Evolutionary conservation across 2,797 vertebrate genomes (phyloP).

Genomic region (Rhinatrema bivittatum): DNA sequence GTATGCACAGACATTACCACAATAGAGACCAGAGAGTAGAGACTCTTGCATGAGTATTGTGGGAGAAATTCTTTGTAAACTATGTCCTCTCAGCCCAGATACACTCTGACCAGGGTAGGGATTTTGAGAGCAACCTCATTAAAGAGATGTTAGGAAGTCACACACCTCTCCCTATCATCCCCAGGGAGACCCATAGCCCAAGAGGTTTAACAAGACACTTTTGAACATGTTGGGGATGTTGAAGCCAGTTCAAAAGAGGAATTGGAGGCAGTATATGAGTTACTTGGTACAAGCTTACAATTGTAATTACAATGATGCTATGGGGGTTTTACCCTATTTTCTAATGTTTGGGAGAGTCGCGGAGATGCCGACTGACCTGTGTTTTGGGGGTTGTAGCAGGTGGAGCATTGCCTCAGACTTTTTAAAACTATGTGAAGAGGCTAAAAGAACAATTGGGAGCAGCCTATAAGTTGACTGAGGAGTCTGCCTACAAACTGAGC

Average conservation of each 20-base stretch:
- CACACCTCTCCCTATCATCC: not conserved
- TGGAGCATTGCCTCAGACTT: too few species aligned
- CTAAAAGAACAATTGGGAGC: too few species aligned
- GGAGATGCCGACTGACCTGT: too few species aligned
- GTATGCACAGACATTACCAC: not conserved
- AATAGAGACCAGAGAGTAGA: not conserved
- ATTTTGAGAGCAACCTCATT: not conserved
- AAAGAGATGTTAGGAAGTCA: not conserved
- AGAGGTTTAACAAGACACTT: not conserved
- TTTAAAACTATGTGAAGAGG: too few species aligned
- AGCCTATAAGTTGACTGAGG: too few species aligned
- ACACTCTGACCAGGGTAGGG: not conserved
- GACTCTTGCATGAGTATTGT: not conserved
- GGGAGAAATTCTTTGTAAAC: too few species aligned
- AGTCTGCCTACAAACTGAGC: too few species aligned
- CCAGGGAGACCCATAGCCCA: not conserved
- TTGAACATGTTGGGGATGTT: not conserved
- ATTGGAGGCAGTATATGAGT: not conserved
- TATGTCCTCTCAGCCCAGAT: not conserved
- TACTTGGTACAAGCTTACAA: not conserved
- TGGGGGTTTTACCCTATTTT: not conserved
- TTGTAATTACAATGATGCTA: not conserved
- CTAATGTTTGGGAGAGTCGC: constrained; percentile 10
- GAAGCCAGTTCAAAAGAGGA: not conserved
- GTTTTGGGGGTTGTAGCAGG: too few species aligned